Evolutionary conservation across 2,113 vertebrate species (phyloP).

Genomic region (Ageneiosus marmoratus): DNA sequence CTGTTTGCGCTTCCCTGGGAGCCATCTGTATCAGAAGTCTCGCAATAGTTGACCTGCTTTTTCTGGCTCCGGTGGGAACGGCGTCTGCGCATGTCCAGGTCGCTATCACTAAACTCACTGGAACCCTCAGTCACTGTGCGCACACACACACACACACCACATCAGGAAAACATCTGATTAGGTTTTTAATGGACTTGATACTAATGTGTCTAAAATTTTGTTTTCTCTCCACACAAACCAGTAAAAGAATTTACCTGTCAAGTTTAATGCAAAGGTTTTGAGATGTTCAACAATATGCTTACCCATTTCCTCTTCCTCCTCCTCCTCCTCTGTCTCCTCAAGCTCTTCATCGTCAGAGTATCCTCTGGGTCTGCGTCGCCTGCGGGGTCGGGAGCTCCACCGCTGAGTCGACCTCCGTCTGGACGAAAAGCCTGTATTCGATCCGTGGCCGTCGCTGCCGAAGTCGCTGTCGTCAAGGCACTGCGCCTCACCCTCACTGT

Average conservation of each 20-base stretch:
- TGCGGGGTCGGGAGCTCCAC: constrained; percentile 67
- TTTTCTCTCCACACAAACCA: no score
- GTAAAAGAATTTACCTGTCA: no score
- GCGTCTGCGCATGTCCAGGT: constrained; percentile 88
- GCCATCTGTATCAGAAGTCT: constrained; percentile 91
- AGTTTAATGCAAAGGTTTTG: no score
- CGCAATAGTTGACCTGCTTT: constrained; percentile 91
- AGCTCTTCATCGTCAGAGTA: constrained; percentile 95
- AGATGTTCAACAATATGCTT: neutral
- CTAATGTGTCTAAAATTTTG: neutral
- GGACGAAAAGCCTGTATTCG: constrained; percentile 53
- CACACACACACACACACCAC: neutral
- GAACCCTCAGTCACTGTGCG: constrained; percentile 82
- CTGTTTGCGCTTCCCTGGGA: constrained; percentile 81
- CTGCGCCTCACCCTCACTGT: constrained; percentile 79
- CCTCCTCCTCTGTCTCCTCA: constrained; percentile 78
- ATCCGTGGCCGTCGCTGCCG: constrained; percentile 64
- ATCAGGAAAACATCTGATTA: neutral
- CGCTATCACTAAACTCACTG: constrained; percentile 88
- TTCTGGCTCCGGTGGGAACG: constrained; percentile 91
- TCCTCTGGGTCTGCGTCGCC: constrained; percentile 78
- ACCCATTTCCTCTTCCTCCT: constrained; percentile 75
- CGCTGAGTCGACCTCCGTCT: constrained; percentile 36
- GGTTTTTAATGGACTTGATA: neutral
- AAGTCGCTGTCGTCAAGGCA: constrained; percentile 84